These are phyloP conservation scores for Polyodon spathula DNA, from an alignment of 2,113 vertebrate species.

Conservation along the genomic window DNA sequence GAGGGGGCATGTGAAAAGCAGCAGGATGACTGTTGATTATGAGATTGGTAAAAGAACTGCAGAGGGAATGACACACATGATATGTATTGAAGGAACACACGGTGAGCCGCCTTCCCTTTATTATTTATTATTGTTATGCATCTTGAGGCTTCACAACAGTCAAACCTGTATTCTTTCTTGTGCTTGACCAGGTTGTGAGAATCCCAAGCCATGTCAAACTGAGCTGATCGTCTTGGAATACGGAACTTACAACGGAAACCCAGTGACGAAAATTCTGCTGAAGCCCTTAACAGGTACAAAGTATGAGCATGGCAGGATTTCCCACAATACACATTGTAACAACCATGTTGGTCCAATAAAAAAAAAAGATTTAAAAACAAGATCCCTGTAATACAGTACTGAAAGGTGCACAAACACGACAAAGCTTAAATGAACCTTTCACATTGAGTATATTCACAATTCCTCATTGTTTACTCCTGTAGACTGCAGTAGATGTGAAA, in stretches of 20 bases:
- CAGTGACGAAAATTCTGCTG: constrained; percentile 85
- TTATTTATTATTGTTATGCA: no score
- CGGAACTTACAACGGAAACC: constrained; percentile 73
- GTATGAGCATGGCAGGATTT: neutral
- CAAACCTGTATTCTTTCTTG: neutral
- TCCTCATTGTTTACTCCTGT: no score
- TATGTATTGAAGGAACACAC: constrained; percentile 78
- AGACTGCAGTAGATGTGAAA: no score
- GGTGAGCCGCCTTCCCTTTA: no score
- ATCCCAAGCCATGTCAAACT: constrained; percentile 80
- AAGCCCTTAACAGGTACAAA: constrained; percentile 70
- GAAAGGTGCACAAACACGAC: no score
- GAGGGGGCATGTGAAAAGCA: constrained; percentile 60
- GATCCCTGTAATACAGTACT: no score
- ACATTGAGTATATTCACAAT: no score
- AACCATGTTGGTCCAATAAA: no score
- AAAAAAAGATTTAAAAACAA: no score
- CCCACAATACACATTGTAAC: no score
- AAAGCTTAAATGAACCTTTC: no score
- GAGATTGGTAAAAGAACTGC: constrained; percentile 79
- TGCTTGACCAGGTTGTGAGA: constrained; percentile 72
- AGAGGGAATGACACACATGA: constrained; percentile 86
- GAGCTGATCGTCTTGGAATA: constrained; percentile 77
- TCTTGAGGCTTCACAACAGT: no score
- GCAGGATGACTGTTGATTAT: constrained; percentile 55